phyloP scores from a whole-genome alignment of 1,140 invertebrate genomes.

The Maniola jurtina region DNA sequence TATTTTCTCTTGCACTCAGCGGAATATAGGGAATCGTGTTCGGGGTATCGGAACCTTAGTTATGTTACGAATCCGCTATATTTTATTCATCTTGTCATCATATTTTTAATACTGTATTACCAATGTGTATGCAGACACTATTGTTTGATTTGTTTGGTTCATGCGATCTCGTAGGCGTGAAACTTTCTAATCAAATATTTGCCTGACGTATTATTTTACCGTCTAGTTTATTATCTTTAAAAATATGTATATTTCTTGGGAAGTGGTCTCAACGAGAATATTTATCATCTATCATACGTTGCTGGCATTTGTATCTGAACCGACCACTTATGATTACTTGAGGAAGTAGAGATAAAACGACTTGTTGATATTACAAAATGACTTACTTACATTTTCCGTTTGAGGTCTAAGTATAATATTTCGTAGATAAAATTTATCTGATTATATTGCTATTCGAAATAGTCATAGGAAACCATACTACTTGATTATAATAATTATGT shows the following conservation, averaged over 20 bases:
- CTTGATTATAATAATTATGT: no score
- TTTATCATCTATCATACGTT: neutral
- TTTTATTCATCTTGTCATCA: neutral
- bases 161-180: neutral
- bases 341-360: no score
- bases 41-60: neutral
- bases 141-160: neutral
- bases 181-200: slow-evolving; percentile 9
- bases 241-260: neutral
- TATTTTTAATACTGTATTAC: slow-evolving; percentile 4
- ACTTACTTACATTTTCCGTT: no score
- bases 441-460: no score
- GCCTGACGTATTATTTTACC: slow-evolving; percentile 1
- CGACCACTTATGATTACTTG: no score
- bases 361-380: no score
- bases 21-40: no score
- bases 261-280: neutral
- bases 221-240: neutral
- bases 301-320: no score
- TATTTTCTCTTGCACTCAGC: no score
- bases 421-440: no score
- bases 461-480: no score
- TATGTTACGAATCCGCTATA: neutral
- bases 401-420: no score
- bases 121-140: neutral